Evolutionary conservation across 2,888 invertebrate genomes (phyloP), one percentile per base, ranked within the genome.

Genomic region (Cheilosia vulpina): DNA sequence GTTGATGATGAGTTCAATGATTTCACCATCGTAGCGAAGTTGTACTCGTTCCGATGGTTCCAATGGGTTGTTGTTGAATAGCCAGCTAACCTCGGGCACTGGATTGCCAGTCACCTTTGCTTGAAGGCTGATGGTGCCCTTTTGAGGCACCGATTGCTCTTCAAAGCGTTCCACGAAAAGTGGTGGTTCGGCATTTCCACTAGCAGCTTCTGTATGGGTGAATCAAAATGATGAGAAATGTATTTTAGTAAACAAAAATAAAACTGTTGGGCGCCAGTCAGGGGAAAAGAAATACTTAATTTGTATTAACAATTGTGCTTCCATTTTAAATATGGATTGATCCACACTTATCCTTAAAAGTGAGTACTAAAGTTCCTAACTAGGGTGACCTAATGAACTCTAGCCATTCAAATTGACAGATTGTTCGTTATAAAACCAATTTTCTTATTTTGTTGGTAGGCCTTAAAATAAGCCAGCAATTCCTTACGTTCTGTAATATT

Each of bases 21-120:
- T 96, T 93, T 97, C 97, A 7, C 97, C 97, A 90, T 97, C 97
- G 89, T 96, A 97, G 38, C 94, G 94, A 91, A 96, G 95, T 87
- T 94, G 95, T 9, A 97, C 94, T 79, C 95, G 96, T 58, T 96
- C 95, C 2, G 95, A 95, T 76, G 96, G 95, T 88, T 95, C 94
- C 41, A 98, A 93, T 55, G 96, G 96, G 89, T 95, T 95, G 91
- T 97, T 97, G 90, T 98, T 97, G 90, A 96, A 95, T 81, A 97
- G 94, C 98, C 98, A 98, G 53, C 95, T 95, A 24, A 98, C 95
- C 90, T 95, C 96, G n/a, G 98, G 98, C 2, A 96, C 95, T 63
- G 98, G 98, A 91, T 97, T 96, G 63, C 98, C 98, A 9, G 95
- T 95, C 2, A 98, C 98, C 93, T 96, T 96, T 15, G 98, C 98